Base-by-base conservation (phyloP, 2,113 vertebrate genomes). In the Phycodurus eques region DNA sequence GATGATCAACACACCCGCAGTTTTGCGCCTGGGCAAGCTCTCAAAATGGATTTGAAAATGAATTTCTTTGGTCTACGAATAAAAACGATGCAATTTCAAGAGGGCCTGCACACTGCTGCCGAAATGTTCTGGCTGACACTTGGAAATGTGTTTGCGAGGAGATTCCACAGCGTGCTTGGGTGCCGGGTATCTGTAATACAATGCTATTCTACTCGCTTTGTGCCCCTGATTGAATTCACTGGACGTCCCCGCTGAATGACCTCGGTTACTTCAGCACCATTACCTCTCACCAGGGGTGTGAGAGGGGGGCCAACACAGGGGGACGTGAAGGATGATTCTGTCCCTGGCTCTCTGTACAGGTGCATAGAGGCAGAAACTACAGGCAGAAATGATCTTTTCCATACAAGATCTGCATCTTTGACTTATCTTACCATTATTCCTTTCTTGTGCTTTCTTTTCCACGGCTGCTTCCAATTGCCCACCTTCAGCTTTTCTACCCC, bases 241-340 rank as follows among this genome's bases (percentile, higher is more conserved):
- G 68, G 76, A 69, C 74, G 75, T 67, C 76, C 74, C 77, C 79
- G 70, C 33, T 64, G 61, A 79, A 35, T 87, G 77, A 85, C 73
- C 84, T 66, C 15, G 0, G 77, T 88, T 87, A 82, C 73, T 85
- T 88, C 80, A 81, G 80, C 87, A 81, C 75, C 82, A 86, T 87
- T 83, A 86, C 79, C 70, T 51, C 68, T 74, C 78, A 63, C 57
- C 67, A n/a, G 72, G 76, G 53, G 63, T 49, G 43, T 31, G 71
- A 75, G 75, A 80, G 68, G 17, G 49, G 49, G 49, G 49, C 15
- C 14, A 53, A 71, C 72, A 59, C n/a, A 68, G 39, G 57, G 4
- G 11, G 70, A 11, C 1, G 31, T 39, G 44, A 43, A 57, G 65
- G 31, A 12, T 35, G 22, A 6, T 6, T 33, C 5, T 33, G 2